Percentiles rank a stretch among this genome's conserved stretches.
Evolutionary conservation across 2,797 vertebrate species (phyloP).

Genomic region (Pangasius macronema): DNA sequence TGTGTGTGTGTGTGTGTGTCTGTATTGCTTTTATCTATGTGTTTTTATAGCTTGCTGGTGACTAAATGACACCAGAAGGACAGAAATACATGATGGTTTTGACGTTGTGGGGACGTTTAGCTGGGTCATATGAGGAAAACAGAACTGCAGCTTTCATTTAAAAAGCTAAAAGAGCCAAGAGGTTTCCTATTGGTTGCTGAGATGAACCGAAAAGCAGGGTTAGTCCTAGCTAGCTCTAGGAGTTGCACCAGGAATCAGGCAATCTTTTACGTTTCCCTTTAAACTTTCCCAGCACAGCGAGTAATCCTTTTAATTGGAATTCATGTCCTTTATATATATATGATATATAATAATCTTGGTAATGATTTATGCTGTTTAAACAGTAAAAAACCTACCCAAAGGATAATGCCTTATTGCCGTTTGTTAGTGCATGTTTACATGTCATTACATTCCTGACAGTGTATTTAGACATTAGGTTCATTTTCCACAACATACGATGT

Average conservation of each 20-base stretch:
- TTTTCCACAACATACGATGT: background rate
- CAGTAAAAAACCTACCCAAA: constrained; percentile 33
- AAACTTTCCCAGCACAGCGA: constrained; percentile 71
- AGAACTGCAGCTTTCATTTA: background rate
- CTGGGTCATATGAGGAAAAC: too few species aligned
- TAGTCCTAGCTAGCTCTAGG: constrained; percentile 46
- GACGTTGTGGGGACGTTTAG: background rate
- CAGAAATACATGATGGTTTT: background rate
- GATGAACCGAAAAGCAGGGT: background rate
- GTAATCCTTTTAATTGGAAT: constrained; percentile 79
- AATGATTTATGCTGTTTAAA: constrained; percentile 68
- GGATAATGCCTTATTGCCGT: constrained; percentile 54
- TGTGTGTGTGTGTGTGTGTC: background rate
- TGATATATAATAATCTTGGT: constrained; percentile 60
- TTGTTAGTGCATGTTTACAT: constrained; percentile 63
- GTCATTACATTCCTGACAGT: constrained; percentile 48
- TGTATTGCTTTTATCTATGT: background rate
- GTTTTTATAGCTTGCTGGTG: background rate
- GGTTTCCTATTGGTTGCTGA: background rate
- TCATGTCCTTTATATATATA: constrained; percentile 62
- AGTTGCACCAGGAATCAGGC: constrained; percentile 68
- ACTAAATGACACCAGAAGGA: background rate
- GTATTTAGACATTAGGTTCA: constrained; percentile 37
- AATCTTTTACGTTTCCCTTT: constrained; percentile 55
- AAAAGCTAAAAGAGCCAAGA: background rate